Evolutionary conservation across 2,888 invertebrate genomes (phyloP).

Genomic region (Rotaria macrura): DNA sequence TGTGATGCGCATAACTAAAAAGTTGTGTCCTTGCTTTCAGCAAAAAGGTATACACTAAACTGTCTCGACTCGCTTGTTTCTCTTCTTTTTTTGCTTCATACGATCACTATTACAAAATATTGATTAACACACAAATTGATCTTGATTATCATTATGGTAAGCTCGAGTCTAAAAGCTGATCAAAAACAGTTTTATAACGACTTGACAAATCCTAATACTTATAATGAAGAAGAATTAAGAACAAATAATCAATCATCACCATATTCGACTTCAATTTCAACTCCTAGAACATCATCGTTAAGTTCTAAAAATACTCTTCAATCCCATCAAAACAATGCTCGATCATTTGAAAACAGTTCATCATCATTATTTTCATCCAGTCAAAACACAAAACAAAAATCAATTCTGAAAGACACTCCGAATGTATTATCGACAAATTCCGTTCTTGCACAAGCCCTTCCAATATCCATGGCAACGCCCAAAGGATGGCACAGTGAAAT

Average conservation of each 20-base stretch:
- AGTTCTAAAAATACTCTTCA: not conserved
- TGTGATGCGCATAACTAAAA: not conserved
- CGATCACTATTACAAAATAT: not conserved
- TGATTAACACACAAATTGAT: too few relatives aligned
- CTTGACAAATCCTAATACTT: not conserved
- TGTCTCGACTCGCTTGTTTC: not conserved
- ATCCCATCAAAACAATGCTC: not conserved
- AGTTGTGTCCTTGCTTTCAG: not conserved
- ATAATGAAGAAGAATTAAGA: not conserved
- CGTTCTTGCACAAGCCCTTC: not conserved
- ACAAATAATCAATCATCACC: not conserved
- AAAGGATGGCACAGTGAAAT: not conserved
- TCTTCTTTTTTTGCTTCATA: not conserved
- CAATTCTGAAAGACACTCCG: not conserved
- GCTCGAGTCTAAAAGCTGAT: not conserved
- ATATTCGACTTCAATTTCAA: too few relatives aligned
- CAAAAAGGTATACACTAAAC: not conserved
- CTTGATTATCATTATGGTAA: not conserved
- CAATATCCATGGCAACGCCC: not conserved
- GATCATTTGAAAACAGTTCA: not conserved
- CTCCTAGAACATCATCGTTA: not conserved
- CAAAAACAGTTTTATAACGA: not conserved
- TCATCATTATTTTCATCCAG: not conserved
- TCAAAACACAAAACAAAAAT: not conserved
- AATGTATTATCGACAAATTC: not conserved